Percentiles rank a stretch among this genome's conserved stretches.
phyloP scores from a whole-genome alignment of 2,113 vertebrate genomes.

The Bagarius yarrelli region DNA sequence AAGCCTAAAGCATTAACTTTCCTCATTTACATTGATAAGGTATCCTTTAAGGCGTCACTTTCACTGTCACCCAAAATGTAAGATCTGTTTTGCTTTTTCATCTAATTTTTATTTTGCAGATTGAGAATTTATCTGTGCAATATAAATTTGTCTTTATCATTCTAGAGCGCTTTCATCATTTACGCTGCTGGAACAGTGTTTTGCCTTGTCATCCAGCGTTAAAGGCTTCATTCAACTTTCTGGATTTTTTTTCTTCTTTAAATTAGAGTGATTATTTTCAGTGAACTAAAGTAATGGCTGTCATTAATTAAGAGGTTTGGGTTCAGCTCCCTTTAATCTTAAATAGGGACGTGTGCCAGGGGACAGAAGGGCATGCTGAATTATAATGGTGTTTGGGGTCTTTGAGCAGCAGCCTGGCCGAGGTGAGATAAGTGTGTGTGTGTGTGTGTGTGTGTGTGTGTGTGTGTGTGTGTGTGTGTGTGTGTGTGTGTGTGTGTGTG shows the following conservation, averaged over 20 bases:
- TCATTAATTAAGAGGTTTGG: conserved; percentile 52
- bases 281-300: conserved; percentile 42
- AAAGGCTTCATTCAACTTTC: conserved; percentile 23
- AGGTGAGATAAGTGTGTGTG: conserved; percentile 41
- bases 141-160: conserved; percentile 10
- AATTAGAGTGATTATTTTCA: conserved; percentile 20
- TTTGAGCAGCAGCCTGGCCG: conserved; percentile 34
- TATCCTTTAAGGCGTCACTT: conserved; percentile 13
- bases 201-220: conserved; percentile 16
- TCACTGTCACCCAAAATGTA: background rate
- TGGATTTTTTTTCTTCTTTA: background rate
- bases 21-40: conserved; percentile 16
- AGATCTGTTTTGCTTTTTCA: background rate
- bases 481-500: conserved; percentile 10
- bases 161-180: conserved; percentile 12
- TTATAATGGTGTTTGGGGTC: conserved; percentile 44
- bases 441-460: conserved; percentile 24
- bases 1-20: background rate
- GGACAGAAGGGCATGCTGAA: conserved; percentile 38
- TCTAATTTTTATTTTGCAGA: conserved; percentile 14
- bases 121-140: conserved; percentile 2
- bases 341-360: conserved; percentile 41
- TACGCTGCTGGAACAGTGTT: background rate
- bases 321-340: conserved; percentile 58
- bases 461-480: conserved; percentile 28